Evolutionary conservation across 2,113 vertebrate species (phyloP), one percentile per base, ranked within the genome.

Genomic region (Cygnus buccinator): DNA sequence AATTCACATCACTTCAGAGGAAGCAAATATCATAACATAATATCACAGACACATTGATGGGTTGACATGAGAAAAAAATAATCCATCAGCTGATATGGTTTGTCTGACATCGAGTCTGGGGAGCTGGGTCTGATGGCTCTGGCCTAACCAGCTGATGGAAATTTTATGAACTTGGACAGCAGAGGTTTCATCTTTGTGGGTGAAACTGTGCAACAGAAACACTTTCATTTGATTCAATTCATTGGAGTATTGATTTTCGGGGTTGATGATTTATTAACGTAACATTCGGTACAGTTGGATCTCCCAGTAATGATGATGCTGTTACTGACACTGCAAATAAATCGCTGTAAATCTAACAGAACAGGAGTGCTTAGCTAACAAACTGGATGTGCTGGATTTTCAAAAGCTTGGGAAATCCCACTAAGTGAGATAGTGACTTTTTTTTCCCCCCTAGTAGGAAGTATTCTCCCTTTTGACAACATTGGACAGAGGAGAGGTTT

Each of bases 121-220:
- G 61, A 96, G 48, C 81, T 54, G 33, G 29, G 90, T 81, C 84
- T 90, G 85, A 92, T 61, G 59, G n/a, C 57, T 81, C 72, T 82
- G 94, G 70, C 66, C 66, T 95, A 96, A 97, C 66, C 72, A 92
- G 86, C 54, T 44, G 89, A 93, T 65, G 43, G 92, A 97, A 96
- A 90, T 97, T 97, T 98, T 97, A 98, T 98, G 91, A 97, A 97
- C 92, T 93, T 77, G 73, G 94, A 97, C 81, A 97, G 87, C 68
- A 86, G 75, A 76, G 65, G 20, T 75, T 97, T 96, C 8, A 65
- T 83, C 66, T 96, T 96, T 96, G 87, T 73, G 74, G 67, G 75
- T 67, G 84, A 93, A 97, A 95, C 65, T 44, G 37, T 61, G 52
- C 63, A 94, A 96, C 46, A 96, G 90, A 95, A 95, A 94, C 10